phyloP scores from a whole-genome alignment of 2,888 invertebrate species.

The Drosophila pegasa region DNA sequence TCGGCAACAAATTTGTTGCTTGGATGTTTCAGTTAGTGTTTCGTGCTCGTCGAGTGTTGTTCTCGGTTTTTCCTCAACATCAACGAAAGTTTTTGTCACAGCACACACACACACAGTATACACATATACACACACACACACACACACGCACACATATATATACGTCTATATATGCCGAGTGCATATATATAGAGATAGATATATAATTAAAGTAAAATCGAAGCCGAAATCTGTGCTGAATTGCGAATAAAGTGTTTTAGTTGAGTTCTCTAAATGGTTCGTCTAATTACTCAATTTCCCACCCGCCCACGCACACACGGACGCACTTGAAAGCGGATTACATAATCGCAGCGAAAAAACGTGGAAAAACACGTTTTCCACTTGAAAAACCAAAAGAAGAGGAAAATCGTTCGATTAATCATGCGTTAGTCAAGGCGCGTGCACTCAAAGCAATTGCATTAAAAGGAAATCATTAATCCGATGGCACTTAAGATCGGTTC shows the following conservation, averaged over 20 bases:
- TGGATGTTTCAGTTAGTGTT: slow-evolving; percentile 83
- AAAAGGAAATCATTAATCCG: slow-evolving; percentile 30
- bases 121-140: slow-evolving; percentile 45
- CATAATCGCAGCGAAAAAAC: slow-evolving; percentile 62
- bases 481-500: slow-evolving; percentile 51
- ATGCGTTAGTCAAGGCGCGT: slow-evolving; percentile 50
- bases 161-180: slow-evolving; percentile 53
- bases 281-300: slow-evolving; percentile 40
- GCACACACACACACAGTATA: slow-evolving; percentile 35
- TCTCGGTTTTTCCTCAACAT: slow-evolving; percentile 84
- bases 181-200: slow-evolving; percentile 65
- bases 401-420: slow-evolving; percentile 21
- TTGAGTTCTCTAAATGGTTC: slow-evolving; percentile 48
- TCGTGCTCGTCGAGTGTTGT: slow-evolving; percentile 85
- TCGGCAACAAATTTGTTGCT: slow-evolving; percentile 36
- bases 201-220: slow-evolving; percentile 45
- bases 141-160: slow-evolving; percentile 33
- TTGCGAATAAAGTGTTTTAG: slow-evolving; percentile 40
- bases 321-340: slow-evolving; percentile 46
- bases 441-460: slow-evolving; percentile 49
- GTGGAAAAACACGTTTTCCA: slow-evolving; percentile 73
- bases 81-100: slow-evolving; percentile 80
- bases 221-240: slow-evolving; percentile 29
- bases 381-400: slow-evolving; percentile 36
- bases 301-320: neutral